phyloP scores from a whole-genome alignment of 1,140 invertebrate species.

The Euschistus heros region DNA sequence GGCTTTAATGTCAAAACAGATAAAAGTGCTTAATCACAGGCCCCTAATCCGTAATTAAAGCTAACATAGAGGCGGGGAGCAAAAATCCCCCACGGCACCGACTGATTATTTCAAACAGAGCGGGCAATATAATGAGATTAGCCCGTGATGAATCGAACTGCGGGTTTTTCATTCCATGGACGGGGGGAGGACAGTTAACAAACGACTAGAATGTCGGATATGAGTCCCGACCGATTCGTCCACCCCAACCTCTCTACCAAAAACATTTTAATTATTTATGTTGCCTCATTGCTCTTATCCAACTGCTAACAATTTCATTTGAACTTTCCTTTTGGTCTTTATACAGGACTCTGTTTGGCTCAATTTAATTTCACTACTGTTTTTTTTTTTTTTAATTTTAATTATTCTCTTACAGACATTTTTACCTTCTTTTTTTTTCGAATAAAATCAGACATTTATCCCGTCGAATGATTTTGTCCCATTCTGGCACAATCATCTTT shows the following conservation, averaged over 20 bases:
- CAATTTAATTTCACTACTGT: too few species aligned
- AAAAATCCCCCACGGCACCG: not conserved
- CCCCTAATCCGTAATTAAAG: constrained; percentile 16
- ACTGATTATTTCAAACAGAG: not conserved
- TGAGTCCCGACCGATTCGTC: not conserved
- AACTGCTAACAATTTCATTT: too few species aligned
- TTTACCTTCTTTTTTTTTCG: too few species aligned
- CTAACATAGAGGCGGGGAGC: not conserved
- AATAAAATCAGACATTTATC: too few species aligned
- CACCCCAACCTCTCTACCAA: not conserved
- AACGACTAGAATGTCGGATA: constrained; percentile 2
- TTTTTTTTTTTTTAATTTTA: too few species aligned
- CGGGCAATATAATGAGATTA: constrained; percentile 5
- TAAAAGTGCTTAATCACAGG: constrained; percentile 17
- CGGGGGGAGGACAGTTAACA: constrained; percentile 7
- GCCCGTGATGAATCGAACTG: not conserved
- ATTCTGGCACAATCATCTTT: too few species aligned
- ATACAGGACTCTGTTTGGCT: too few species aligned
- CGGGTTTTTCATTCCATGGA: not conserved
- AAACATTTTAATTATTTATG: too few species aligned
- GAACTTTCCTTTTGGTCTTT: too few species aligned
- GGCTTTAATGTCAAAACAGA: constrained; percentile 15
- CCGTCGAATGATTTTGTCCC: too few species aligned
- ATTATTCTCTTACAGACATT: too few species aligned
- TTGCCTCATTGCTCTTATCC: too few species aligned